Evolutionary conservation across 2,888 invertebrate genomes (phyloP), one percentile per base, ranked within the genome.

Genomic region (Polydrusus pterygomalis): DNA sequence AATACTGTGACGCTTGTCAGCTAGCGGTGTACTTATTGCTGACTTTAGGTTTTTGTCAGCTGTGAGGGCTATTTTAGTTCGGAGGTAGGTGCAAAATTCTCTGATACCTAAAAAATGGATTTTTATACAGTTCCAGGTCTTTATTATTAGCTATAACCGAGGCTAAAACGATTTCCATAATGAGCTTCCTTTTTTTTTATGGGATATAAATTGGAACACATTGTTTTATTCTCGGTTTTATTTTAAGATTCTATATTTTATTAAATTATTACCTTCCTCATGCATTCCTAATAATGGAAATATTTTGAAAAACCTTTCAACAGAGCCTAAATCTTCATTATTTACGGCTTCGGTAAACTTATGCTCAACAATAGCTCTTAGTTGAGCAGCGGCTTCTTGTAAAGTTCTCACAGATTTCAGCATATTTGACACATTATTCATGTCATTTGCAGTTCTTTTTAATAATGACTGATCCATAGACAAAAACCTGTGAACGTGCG

Each of bases 281-380:
- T 98, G 96, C 88, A 96, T 94, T 17, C 97, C 97, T 9, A 99
- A 90, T 75, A 98, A 90, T 0, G 99, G 99, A 88, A 98, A 99
- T 83, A 99, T 93, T 88, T 98, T 98, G 87, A 99, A 99, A 86
- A 98, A 96, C 70, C 98, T 90, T 86, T 98, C 97, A 17, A 98
- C 95, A 0, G 95, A 95, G 0, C 95, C 94, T 51, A 96, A 91
- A 87, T 99, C 98, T 82, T 96, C 95, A 65, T 92, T 92, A 71
- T 92, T 91, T 0, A 98, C 95, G 5, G 99, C 97, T 84, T 97
- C 97, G 82, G 97, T 96, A 86, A 99, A 98, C 85, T 96, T 93
- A 67, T 90, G 91, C 62, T 92, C 91, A 1, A 97, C 91, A 73
- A 95, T 92, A 9, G 89, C 89, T 80, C 91, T 90, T 60, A 96